Conservation (phyloP, 2,113 vertebrate genomes). For the Zosterops pallidus region DNA sequence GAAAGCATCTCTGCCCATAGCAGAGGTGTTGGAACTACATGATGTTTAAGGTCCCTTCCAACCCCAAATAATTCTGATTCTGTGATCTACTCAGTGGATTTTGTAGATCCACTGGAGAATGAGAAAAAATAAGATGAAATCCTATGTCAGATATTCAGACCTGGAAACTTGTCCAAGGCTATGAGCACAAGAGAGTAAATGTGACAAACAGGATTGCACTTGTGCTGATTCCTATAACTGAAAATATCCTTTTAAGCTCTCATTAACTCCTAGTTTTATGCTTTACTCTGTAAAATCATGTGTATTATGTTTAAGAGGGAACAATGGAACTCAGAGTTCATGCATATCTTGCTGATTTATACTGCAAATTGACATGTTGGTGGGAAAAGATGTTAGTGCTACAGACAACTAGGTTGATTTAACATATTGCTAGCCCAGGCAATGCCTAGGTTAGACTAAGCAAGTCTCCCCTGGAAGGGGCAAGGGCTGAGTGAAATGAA, state of each 20-base stretch:
- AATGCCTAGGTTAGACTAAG: background rate
- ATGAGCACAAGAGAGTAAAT: background rate
- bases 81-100: background rate
- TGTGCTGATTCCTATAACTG: background rate
- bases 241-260: background rate
- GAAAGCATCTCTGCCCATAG: background rate
- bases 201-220: background rate
- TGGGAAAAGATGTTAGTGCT: background rate
- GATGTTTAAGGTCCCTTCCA: background rate
- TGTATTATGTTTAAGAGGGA: background rate
- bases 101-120: background rate
- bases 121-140: background rate
- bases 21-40: background rate
- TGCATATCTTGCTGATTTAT: background rate
- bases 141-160: background rate
- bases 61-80: background rate
- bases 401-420: background rate
- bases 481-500: background rate
- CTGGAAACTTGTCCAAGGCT: background rate
- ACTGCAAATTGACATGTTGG: background rate
- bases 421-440: background rate
- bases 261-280: background rate
- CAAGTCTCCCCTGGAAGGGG: background rate
- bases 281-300: background rate
- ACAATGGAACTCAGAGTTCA: background rate